Base-by-base conservation (phyloP, 1,140 invertebrate genomes). In the Cataglyphis hispanica region DNA sequence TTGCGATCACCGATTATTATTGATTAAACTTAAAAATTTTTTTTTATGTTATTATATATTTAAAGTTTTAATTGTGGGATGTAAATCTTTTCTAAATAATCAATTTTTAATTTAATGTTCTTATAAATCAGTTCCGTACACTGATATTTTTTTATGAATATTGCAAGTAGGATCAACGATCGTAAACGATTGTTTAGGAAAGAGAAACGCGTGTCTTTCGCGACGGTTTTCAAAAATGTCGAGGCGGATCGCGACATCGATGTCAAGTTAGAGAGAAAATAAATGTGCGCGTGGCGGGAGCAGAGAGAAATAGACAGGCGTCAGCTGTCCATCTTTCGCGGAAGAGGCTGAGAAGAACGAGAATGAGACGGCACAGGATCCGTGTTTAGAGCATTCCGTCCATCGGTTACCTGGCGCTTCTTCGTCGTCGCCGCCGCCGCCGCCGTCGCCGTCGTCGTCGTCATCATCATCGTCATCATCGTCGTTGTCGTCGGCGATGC, bases 361-460 rank as follows among this genome's bases (percentile, higher is more conserved):
- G 58, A 74, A 75, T 70, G 63, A 66, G 56, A 77, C 25, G 63
- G 27, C 37, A 40, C 58, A 40, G 34, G 56, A 83, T 77, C 88
- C 87, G 67, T 46, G 87, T 89, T 83, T 89, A 86, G 87, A 86
- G 58, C 46, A 22, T 31, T 2, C 40, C 27, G 74, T 84, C 43
- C 56, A 19, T 43, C 34, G 72, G 16, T 66, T 86, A 85, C 72
- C 67, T 76, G 69, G 50, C 74, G 64, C 50, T 72, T 85, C 40
- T 50, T 78, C 27, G 63, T 25, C 64, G 50, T 25, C 72, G 60
- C 60, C 78, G 8, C 16, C 75, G 27, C 13, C 56, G 10, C 22
- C 56, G 69, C 27, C 58, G 60, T 37, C 40, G 13, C 58, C 50
- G 16, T 77, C 8, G 8, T 66, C 37, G 16, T 77, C 25, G 43